phyloP scores from a whole-genome alignment of 2,888 invertebrate species.

The Baccha elongata region DNA sequence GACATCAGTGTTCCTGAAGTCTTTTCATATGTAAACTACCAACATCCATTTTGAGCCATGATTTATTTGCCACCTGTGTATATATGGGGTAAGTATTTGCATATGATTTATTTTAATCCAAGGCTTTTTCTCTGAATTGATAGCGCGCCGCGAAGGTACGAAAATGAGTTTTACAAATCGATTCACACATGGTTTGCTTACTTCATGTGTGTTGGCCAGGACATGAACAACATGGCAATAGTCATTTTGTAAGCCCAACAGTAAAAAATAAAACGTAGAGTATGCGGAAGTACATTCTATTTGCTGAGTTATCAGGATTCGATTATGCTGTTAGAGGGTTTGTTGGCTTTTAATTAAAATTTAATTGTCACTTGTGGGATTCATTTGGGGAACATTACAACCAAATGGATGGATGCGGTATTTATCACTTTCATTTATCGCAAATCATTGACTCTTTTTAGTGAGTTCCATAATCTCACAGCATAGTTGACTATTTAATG shows the following conservation, averaged over 20 bases:
- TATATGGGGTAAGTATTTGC: slow-evolving; percentile 36
- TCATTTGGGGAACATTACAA: not conserved
- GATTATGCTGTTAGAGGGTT: slow-evolving; percentile 6
- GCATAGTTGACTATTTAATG: not conserved
- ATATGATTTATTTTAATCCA: slow-evolving; percentile 59
- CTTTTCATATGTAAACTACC: not conserved
- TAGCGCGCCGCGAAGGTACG: not conserved
- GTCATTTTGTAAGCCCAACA: too few species aligned
- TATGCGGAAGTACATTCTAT: slow-evolving; percentile 3
- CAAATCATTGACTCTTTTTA: not conserved
- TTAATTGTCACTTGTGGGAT: slow-evolving; percentile 33
- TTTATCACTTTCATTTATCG: not conserved
- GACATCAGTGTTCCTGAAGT: not conserved
- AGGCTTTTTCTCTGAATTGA: slow-evolving; percentile 13
- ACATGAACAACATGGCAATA: slow-evolving; percentile 8
- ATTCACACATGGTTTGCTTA: slow-evolving; percentile 11
- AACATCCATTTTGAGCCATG: not conserved
- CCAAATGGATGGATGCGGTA: not conserved
- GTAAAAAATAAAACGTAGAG: not conserved
- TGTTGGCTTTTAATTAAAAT: slow-evolving; percentile 55
- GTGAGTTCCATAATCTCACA: too few species aligned
- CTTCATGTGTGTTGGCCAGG: not conserved
- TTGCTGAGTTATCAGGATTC: slow-evolving; percentile 2
- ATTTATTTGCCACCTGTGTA: slow-evolving; percentile 26
- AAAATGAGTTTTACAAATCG: slow-evolving; percentile 32